Percentiles rank a stretch among this genome's conserved stretches.
Evolutionary conservation across 2,888 invertebrate genomes (phyloP).

Genomic region (Drosophila anomelani): DNA sequence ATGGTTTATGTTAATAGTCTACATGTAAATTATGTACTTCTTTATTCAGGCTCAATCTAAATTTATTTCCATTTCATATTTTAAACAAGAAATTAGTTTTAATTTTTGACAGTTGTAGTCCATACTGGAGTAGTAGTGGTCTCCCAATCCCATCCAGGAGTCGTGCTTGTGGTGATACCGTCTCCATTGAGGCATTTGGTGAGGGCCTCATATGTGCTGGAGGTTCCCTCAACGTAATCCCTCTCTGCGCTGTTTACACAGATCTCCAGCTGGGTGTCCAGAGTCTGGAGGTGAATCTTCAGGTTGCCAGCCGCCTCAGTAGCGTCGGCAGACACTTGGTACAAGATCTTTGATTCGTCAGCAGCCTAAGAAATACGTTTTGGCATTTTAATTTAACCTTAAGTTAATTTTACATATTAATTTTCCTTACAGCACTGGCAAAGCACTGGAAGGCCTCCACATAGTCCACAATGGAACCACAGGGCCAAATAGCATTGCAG

Average conservation of each 20-base stretch:
- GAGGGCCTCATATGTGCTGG: conserved; percentile 40
- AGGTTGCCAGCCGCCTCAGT: conserved; percentile 10
- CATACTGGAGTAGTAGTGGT: background rate
- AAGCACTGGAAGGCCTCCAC: conserved; percentile 54
- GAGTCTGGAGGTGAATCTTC: conserved; percentile 3
- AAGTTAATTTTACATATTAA: background rate
- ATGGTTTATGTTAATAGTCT: no score
- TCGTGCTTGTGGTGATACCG: background rate
- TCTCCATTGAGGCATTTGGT: conserved; percentile 44
- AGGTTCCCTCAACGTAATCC: conserved; percentile 40
- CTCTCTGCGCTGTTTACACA: conserved; percentile 54
- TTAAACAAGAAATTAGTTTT: background rate
- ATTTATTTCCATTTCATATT: conserved; percentile 2
- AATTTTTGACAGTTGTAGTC: background rate
- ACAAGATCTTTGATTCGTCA: conserved; percentile 51
- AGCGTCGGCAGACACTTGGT: conserved; percentile 47
- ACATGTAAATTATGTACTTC: background rate
- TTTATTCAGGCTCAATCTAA: conserved; percentile 15
- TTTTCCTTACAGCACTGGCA: conserved; percentile 42
- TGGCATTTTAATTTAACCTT: no score
- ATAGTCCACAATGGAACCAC: conserved; percentile 37
- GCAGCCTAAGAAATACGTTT: conserved; percentile 33
- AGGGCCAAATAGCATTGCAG: conserved; percentile 37
- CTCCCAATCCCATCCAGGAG: background rate
- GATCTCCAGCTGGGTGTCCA: conserved; percentile 14